phyloP scores from a whole-genome alignment of 2,888 invertebrate species.

The Pyrrhosoma nymphula region DNA sequence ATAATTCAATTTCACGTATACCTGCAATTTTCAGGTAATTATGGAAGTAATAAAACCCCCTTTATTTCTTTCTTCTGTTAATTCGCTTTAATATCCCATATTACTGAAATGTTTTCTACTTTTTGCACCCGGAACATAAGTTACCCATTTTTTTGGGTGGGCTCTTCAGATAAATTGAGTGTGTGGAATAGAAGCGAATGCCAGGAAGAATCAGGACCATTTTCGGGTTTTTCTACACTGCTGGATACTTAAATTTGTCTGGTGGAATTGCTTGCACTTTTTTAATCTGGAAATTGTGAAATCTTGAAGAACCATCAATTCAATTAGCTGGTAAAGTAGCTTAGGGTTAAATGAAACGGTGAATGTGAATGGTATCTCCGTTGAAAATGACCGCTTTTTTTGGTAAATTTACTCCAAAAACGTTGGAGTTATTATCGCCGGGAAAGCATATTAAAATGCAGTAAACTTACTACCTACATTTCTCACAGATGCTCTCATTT shows the following conservation, averaged over 20 bases:
- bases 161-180: neutral
- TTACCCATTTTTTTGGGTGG: neutral
- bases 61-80: neutral
- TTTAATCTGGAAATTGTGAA: neutral
- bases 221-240: neutral
- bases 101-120: neutral
- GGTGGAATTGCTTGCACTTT: neutral
- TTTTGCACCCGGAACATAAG: neutral
- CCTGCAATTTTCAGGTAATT: neutral
- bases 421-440: too few species aligned
- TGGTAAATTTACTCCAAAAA: neutral
- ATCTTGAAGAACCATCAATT: neutral
- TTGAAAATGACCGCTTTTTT: neutral
- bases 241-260: neutral
- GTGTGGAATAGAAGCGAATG: neutral
- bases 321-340: neutral
- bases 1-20: neutral
- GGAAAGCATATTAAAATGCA: too few species aligned
- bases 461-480: too few species aligned
- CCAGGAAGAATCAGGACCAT: neutral
- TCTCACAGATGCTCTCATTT: too few species aligned
- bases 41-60: neutral
- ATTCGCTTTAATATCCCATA: neutral
- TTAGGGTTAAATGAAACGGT: neutral
- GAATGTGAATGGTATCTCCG: neutral